Evolutionary conservation across 2,113 vertebrate species (phyloP).

Genomic region (Electrona antarctica): DNA sequence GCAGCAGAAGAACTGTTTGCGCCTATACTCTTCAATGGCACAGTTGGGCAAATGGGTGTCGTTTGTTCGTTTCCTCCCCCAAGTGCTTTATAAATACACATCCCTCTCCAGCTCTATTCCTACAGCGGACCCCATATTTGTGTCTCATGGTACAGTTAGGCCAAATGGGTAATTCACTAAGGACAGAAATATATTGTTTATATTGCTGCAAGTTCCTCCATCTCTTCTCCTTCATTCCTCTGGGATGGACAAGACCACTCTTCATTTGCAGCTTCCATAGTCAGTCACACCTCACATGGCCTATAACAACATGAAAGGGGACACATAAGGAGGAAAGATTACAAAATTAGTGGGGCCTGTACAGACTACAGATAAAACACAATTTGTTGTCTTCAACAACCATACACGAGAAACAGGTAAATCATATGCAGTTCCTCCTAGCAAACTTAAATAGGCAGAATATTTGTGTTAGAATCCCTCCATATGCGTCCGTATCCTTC

Average conservation of each 20-base stretch:
- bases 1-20: conserved; percentile 3
- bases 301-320: conserved; percentile 40
- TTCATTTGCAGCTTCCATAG: conserved; percentile 56
- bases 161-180: background rate
- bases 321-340: conserved; percentile 26
- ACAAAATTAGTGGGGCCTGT: background rate
- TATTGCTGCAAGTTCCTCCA: conserved; percentile 6
- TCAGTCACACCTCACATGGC: conserved; percentile 48
- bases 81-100: background rate
- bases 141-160: background rate
- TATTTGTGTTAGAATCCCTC: background rate
- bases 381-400: background rate
- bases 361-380: background rate
- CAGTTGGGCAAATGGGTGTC: conserved; percentile 10
- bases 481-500: background rate
- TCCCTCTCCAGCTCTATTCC: conserved; percentile 2
- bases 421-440: too few species aligned
- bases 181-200: background rate
- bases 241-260: conserved; percentile 22
- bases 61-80: conserved; percentile 15
- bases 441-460: background rate
- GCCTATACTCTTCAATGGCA: conserved; percentile 19
- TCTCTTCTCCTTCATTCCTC: conserved; percentile 26
- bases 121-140: background rate
- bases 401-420: background rate